Base-by-base conservation (phyloP, 2,113 vertebrate genomes). In the Ailuropoda melanoleuca region DNA sequence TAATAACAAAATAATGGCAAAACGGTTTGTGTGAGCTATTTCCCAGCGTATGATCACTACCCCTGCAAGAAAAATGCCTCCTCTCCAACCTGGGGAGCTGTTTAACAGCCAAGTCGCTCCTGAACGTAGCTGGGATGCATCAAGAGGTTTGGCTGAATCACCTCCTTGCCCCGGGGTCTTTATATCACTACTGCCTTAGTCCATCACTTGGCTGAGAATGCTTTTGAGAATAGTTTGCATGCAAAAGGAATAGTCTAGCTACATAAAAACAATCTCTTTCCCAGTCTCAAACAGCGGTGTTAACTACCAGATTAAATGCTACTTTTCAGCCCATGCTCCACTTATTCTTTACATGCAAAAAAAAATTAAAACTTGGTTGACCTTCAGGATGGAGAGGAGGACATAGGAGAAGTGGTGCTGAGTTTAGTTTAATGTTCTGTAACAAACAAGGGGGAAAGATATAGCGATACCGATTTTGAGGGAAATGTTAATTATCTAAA, bases 401-500 rank as follows among this genome's bases (percentile, higher is more conserved):
- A 93, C 93, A 97, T 37, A 95, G 26, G 72, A 60, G 95, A 98
- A 95, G 93, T 85, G 62, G 88, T 93, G 70, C 92, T 95, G 96
- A 98, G 96, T 96, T 88, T 97, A 98, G 98, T 98, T 98, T 98
- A 98, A 97, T 98, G 97, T 98, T 98, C 98, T 98, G 97, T 97
- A 98, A 98, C 95, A 97, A 95, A 98, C 94, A 96, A 92, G 97
- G 89, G 55, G 91, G 53, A 97, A 98, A 98, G 97, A 99, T 98
- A 70, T 82, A 95, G 96, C 97, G 97, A 98, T 97, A 97, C 96
- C 91, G 92, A 97, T 96, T 98, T 96, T 97, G 98, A 98, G 97
- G 93, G 98, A 99, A 98, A 98, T 97, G 98, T 98, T 99, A 98
- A 99, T 99, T 98, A 98, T 98, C 98, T 98, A 96, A 98, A 98